Percentiles rank a stretch among this genome's conserved stretches.
Conservation (phyloP, 2,888 invertebrate genomes). For the Drosophila paranaensis region DNA sequence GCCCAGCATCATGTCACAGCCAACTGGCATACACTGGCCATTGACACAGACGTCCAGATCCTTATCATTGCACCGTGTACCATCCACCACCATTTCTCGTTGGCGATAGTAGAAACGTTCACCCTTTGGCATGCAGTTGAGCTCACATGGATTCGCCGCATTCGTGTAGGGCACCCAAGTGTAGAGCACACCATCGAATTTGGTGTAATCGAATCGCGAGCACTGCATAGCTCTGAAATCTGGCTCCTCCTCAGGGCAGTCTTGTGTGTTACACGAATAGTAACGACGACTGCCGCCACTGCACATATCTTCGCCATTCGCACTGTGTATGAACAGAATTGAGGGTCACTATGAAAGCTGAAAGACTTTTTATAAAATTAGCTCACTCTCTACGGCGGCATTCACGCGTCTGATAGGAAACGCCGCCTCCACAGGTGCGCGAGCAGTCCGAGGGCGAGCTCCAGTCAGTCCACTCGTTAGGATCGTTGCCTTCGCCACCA, state of each 20-base stretch:
- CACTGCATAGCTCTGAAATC: slow-evolving; percentile 97
- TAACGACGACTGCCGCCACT: slow-evolving; percentile 92
- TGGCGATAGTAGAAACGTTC: slow-evolving; percentile 96
- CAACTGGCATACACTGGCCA: slow-evolving; percentile 96
- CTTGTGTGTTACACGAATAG: slow-evolving; percentile 96
- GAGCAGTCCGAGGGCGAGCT: slow-evolving; percentile 93
- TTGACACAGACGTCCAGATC: slow-evolving; percentile 96
- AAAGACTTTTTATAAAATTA: not conserved
- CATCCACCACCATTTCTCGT: slow-evolving; percentile 91
- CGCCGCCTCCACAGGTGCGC: slow-evolving; percentile 96
- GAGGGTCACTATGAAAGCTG: not conserved
- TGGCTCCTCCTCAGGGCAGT: slow-evolving; percentile 90
- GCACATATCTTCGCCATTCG: slow-evolving; percentile 88
- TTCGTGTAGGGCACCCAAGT: slow-evolving; percentile 95
- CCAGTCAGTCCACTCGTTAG: slow-evolving; percentile 92
- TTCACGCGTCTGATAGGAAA: slow-evolving; percentile 92
- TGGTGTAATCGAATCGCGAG: slow-evolving; percentile 91
- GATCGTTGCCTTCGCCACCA: slow-evolving; percentile 88
- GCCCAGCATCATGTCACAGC: slow-evolving; percentile 97
- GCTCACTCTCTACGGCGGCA: slow-evolving; percentile 88
- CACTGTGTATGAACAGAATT: slow-evolving; percentile 84
- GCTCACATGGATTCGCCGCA: slow-evolving; percentile 95
- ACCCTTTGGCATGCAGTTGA: slow-evolving; percentile 97
- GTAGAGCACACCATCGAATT: slow-evolving; percentile 93
- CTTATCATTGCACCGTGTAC: slow-evolving; percentile 93